Base-by-base conservation (phyloP, 2,113 vertebrate species). In the Rhombomys opimus region DNA sequence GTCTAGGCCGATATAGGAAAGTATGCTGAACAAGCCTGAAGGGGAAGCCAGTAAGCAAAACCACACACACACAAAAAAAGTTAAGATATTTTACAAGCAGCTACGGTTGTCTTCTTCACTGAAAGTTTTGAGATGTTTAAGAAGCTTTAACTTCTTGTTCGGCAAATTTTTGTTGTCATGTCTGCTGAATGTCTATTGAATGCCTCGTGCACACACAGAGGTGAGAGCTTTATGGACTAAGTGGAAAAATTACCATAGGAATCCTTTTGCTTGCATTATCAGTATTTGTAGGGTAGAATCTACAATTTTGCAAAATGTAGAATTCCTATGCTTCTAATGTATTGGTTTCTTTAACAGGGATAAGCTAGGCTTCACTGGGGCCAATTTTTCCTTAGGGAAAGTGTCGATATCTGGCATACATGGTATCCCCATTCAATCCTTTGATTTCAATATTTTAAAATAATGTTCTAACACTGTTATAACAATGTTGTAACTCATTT, bases 401-500 rank as follows among this genome's bases (percentile, higher is more conserved):
- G 7, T 68, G 0, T 68, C 14, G 2, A 15, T 54, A 11, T n/a
- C 20, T 2, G 68, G 32, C 2, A 9, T 14, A 8, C 18, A 8
- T 76, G 17, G 38, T 52, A 1, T 89, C 18, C 76, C 67, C 30
- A 59, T 46, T 84, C 61, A 76, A 76, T 52, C 25, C 3, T 63
- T 23, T 91, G 46, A 84, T 6, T 65, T 18, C 30, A 76, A 5
- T 41, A 50, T 8, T 25, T 0, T 57, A 50, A 95, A 23, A 86
- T 25, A 15, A 57, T 13, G 57, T 1, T 57, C 12, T 12, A 57
- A 57, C 14, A 23, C 2, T 57, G 0, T 50, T 77, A 11, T 38
- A 70, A 23, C 25, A 70, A 15, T 73, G 52, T 27, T 11, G 11
- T 89, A 63, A 46, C 3, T 25, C 13, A 63, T 2, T 25, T 54